Percentiles rank a stretch among this genome's conserved stretches.
These are phyloP conservation scores for Neopipo cinnamomea DNA, from an alignment of 2,113 vertebrate species.

Conservation along the genomic window DNA sequence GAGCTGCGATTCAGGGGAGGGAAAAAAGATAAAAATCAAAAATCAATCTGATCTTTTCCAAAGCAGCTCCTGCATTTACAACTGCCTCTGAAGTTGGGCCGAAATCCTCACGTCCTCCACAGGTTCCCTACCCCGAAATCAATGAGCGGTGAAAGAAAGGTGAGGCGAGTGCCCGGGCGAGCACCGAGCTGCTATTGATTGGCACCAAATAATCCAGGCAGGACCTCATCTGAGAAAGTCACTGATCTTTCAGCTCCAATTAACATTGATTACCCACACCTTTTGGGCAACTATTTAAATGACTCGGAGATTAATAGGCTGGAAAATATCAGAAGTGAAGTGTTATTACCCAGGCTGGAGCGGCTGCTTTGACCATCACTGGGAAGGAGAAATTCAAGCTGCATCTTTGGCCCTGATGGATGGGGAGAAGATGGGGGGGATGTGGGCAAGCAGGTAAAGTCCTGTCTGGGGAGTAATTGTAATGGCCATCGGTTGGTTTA, in stretches of 20 bases:
- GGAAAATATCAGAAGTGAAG: slow-evolving; percentile 16
- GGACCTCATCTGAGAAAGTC: slow-evolving; percentile 53
- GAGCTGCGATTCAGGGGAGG: fast-evolving
- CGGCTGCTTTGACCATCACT: not conserved
- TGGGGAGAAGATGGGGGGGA: not conserved
- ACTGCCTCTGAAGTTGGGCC: not conserved
- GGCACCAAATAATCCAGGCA: slow-evolving; percentile 58
- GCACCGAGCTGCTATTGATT: slow-evolving; percentile 41
- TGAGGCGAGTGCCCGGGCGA: slow-evolving; percentile 46
- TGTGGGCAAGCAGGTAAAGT: not conserved
- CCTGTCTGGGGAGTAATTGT: fast-evolving
- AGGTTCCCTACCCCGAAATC: not conserved
- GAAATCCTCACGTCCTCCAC: not conserved
- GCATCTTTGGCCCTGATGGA: not conserved
- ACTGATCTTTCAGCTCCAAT: slow-evolving; percentile 60
- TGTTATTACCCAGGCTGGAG: not conserved
- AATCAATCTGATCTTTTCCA: not conserved
- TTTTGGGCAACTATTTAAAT: slow-evolving; percentile 51
- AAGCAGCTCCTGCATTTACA: not conserved
- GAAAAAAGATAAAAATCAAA: not conserved
- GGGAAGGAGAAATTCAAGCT: not conserved
- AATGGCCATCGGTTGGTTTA: not conserved
- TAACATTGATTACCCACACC: slow-evolving; percentile 59
- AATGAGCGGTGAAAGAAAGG: slow-evolving; percentile 54
- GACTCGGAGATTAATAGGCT: slow-evolving; percentile 57